Evolutionary conservation across 2,888 invertebrate species (phyloP), one percentile per base, ranked within the genome.

Genomic region (Cheilosia variabilis): DNA sequence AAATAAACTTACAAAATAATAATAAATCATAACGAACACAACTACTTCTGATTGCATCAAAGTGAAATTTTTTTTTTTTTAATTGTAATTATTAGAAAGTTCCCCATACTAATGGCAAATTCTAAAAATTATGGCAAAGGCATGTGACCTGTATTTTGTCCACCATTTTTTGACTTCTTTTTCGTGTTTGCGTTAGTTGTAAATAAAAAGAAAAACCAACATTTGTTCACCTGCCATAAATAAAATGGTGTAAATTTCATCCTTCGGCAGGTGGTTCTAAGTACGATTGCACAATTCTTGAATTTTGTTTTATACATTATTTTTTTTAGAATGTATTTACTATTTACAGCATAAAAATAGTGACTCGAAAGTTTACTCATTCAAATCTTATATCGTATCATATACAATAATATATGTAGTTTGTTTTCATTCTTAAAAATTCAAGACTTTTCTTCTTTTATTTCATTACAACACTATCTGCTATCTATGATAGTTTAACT

Each of bases 251-350:
- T 2, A 60, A 10, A 52, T 62, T 19, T 19, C 17, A 41, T 7
- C 43, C 5, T 22, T 43, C 24, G 77, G 63, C 68, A 68, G 69
- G 55, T 53, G 52, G 58, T 53, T 75, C 73, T 87, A 87, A 87
- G 87, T 87, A 87, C 87, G 68, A 87, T 87, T 87, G 87, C 87
- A 87, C 84, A 76, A 76, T 83, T 65, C 41, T 69, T 68, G 43
- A 34, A 62, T 72, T 68, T 83, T 65, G 43, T 68, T 57, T 27
- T 63, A 17, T 34, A n/a, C 37, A 37, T 60, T 6, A 10, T 60
- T 34, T 65, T 57, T 43, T 55, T 58, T 57, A 50, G 43, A 43
- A 45, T 73, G 22, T 19, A 76, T 66, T 17, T 43, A 52, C 58
- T 79, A 79, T 72, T 72, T 79, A 79, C 79, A 79, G 58, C 17